Evolutionary conservation across 2,888 invertebrate genomes (phyloP).

Genomic region (Eulithis prunata): DNA sequence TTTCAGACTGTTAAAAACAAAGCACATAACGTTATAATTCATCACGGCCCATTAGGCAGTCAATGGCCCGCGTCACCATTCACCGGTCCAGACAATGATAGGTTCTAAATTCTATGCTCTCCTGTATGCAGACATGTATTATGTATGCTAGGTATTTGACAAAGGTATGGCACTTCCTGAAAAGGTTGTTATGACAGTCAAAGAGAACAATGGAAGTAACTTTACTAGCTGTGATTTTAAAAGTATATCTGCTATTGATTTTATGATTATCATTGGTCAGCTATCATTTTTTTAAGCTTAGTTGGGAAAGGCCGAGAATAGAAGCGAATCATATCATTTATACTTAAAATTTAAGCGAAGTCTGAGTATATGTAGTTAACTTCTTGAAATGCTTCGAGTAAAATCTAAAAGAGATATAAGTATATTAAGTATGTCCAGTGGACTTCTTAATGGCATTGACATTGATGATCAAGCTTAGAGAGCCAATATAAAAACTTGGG

Average conservation of each 20-base stretch:
- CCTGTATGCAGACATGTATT: conserved; percentile 14
- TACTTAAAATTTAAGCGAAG: no score
- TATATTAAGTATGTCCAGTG: no score
- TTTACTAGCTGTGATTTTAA: background rate
- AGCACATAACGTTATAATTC: conserved; percentile 33
- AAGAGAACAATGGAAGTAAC: background rate
- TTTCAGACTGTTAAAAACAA: conserved; percentile 36
- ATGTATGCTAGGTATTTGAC: conserved; percentile 9
- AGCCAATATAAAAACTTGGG: no score
- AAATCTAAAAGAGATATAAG: no score
- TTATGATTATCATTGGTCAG: no score
- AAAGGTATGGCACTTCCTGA: conserved; percentile 29
- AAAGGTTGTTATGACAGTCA: conserved; percentile 1
- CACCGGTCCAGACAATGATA: conserved; percentile 40
- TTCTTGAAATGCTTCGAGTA: no score
- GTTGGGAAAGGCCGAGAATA: no score
- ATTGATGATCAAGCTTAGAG: no score
- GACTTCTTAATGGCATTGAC: no score
- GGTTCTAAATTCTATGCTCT: conserved; percentile 36
- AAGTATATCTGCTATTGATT: background rate
- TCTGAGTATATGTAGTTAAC: no score
- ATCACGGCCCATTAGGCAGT: conserved; percentile 37
- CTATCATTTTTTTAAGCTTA: no score
- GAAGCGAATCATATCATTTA: no score
- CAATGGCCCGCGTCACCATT: conserved; percentile 32